phyloP scores from a whole-genome alignment of 2,888 invertebrate species.

The Mycalesis mineus region DNA sequence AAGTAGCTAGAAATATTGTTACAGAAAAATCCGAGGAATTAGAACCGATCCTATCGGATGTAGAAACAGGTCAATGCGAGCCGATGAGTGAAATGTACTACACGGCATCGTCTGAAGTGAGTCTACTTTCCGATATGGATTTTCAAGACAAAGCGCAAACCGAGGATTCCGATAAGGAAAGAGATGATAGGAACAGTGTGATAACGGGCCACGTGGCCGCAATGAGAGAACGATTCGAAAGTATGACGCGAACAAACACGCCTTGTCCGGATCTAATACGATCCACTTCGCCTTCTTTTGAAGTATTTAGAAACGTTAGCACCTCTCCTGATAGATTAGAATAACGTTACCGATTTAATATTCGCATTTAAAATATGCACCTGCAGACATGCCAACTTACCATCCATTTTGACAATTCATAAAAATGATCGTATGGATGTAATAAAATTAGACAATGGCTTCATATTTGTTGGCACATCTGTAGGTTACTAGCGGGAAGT shows the following conservation, averaged over 20 bases:
- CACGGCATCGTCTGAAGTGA: conserved; percentile 64
- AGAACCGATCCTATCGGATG: conserved; percentile 4
- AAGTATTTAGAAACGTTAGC: conserved; percentile 52
- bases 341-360: not conserved
- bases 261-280: conserved; percentile 58
- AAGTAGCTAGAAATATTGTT: not conserved
- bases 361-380: not conserved
- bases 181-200: conserved; percentile 50
- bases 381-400: not conserved
- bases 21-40: conserved; percentile 34
- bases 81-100: conserved; percentile 62
- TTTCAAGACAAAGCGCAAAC: conserved; percentile 37
- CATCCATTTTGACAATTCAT: not conserved
- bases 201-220: conserved; percentile 73
- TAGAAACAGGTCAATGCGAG: conserved; percentile 38
- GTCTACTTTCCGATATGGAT: conserved; percentile 56
- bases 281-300: conserved; percentile 52
- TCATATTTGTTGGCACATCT: not conserved
- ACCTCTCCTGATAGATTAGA: conserved; percentile 58
- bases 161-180: conserved; percentile 40
- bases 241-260: conserved; percentile 67
- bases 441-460: too few relatives aligned
- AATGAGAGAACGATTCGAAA: conserved; percentile 72
- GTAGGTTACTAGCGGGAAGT: not conserved
- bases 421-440: too few relatives aligned